These are phyloP conservation scores for Petrocephalus sullivani DNA, from an alignment of 2,797 vertebrate species.

Conservation along the genomic window DNA sequence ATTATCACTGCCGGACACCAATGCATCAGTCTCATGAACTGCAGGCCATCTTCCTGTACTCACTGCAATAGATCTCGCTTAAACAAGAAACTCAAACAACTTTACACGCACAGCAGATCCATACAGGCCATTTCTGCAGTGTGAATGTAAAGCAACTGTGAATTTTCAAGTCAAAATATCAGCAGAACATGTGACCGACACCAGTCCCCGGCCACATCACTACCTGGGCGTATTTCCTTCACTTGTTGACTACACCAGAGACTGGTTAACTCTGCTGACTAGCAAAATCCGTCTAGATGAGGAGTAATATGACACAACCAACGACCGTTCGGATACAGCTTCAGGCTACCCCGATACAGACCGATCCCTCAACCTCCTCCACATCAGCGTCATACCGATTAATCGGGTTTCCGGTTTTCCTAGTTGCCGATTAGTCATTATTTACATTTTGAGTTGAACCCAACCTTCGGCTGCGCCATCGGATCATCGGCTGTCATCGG, in stretches of 20 bases:
- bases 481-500: not conserved
- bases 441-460: not conserved
- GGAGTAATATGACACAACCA: not conserved
- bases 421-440: not conserved
- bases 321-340: not conserved
- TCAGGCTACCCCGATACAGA: not conserved
- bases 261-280: not conserved
- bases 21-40: not conserved
- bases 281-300: not conserved
- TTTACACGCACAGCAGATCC: not conserved
- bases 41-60: not conserved
- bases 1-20: not conserved
- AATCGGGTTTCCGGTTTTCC: not conserved
- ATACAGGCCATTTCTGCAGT: not conserved
- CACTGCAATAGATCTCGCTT: not conserved
- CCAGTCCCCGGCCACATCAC: not conserved
- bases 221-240: not conserved
- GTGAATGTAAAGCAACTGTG: not conserved
- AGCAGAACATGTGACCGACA: not conserved
- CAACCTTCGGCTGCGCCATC: not conserved
- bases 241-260: not conserved
- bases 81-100: not conserved
- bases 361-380: not conserved
- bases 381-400: not conserved
- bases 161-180: not conserved